Evolutionary conservation across 1,140 invertebrate species (phyloP), one percentile per base, ranked within the genome.

Genomic region (Drosophila gunungcola): DNA sequence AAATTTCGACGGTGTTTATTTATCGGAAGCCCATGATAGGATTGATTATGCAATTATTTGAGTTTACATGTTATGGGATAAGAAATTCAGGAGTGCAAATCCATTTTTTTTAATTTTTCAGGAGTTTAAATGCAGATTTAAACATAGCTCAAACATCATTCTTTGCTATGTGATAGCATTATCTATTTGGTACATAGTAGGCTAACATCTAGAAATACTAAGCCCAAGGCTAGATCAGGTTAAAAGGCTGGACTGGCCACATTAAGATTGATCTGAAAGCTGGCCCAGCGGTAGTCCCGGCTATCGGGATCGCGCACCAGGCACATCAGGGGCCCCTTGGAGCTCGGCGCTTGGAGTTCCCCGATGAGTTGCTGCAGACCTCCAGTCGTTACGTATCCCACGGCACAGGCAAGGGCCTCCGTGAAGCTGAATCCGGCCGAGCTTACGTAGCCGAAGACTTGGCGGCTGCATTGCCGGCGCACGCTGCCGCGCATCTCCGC

Each of bases 391-490:
- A 96, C 92, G 82, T 96, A 97, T 39, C 96, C 96, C 6, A 96
- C 91, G 49, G 95, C 96, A 73, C 94, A 93, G 57, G 94, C 94
- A 38, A 93, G 93, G 1, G 95, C 94, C 84, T 95, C 94, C 1
- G 94, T 94, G 72, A 95, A 95, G 76, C 95, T 95, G 86, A 95
- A 97, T 36, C 94, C 94, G 29, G 96, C 96, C 68, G 94, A 92
- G 41, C 93, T 94, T 9, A 97, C 81, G 92, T 95, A 97, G 45
- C 97, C 97, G 75, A 97, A 95, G 3, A 96, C 93, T 91, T 96
- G 93, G 77, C 96, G 93, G 13, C 93, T 93, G 80, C 94, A 95
- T 13, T 94, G 94, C 51, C 94, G 78, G n/a, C 95, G 94, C 38
- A 97, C 93, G 36, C 90, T 93, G 36, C 92, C 86, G 6, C 36